These are phyloP conservation scores for Nemotelus pantherinus DNA, from an alignment of 2,888 invertebrate species.

Conservation along the genomic window DNA sequence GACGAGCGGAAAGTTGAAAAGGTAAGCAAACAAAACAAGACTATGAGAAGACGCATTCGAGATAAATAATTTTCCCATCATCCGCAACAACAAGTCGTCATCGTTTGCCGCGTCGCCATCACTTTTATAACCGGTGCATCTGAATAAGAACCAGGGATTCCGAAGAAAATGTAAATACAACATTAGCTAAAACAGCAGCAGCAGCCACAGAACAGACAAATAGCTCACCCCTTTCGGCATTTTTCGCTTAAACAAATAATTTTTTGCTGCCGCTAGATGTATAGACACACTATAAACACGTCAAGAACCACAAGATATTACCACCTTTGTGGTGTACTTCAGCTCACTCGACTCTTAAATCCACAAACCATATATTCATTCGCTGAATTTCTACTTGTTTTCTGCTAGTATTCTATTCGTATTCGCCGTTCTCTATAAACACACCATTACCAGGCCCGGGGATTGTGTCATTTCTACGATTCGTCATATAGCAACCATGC, in stretches of 20 bases:
- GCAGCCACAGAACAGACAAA: not conserved
- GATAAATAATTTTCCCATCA: slow-evolving; percentile 34
- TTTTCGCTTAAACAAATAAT: slow-evolving; percentile 26
- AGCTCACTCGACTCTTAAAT: not conserved
- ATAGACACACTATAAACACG: slow-evolving; percentile 38
- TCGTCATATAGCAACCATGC: no score
- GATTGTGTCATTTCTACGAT: no score
- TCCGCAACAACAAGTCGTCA: not conserved
- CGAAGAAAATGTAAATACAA: slow-evolving; percentile 13
- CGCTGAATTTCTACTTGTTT: slow-evolving; percentile 5
- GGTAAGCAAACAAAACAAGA: not conserved
- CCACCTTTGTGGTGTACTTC: not conserved
- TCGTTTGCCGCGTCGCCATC: not conserved
- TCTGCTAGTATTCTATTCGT: not conserved
- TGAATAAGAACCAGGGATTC: not conserved
- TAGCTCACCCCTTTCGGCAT: slow-evolving; percentile 20
- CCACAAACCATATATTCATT: not conserved
- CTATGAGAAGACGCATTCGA: not conserved
- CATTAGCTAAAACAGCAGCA: not conserved
- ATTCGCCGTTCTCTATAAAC: not conserved
- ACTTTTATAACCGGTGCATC: not conserved
- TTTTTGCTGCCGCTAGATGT: slow-evolving; percentile 24
- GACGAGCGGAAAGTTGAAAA: not conserved
- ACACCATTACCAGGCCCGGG: not conserved
- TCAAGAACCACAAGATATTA: slow-evolving; percentile 12